Evolutionary conservation across 2,888 invertebrate species (phyloP), one percentile per base, ranked within the genome.

Genomic region (Elmis aenea): DNA sequence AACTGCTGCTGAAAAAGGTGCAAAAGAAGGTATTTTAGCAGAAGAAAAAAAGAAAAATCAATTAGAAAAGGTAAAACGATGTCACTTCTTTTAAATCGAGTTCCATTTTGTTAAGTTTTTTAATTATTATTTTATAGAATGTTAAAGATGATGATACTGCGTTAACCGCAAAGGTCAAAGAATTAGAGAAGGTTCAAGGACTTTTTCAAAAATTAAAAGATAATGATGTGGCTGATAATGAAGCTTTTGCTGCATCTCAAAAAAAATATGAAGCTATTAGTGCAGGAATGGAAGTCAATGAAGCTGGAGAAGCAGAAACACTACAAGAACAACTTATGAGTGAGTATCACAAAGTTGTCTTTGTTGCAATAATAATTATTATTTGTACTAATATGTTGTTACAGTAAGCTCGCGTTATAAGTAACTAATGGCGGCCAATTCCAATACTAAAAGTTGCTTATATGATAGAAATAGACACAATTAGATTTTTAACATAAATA

Each of bases 281-380:
- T 57, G 76, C 85, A 16, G 96, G 96, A 5, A 72, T 86, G 52
- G 77, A 85, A 22, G 81, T 85, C 31, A 85, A 82, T 48, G 85
- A 82, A 10, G 79, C 81, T 42, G 90, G 90, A 1, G 76, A 80
- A 56, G 81, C 87, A 3, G 85, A 86, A 18, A 87, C 94, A 0
- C 71, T 96, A 33, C 88, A 90, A 61, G 89, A 92, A 49, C 93
- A 93, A 62, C 75, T 95, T 11, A 92, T 92, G 64, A 78, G 85
- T 85, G 58, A 57, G 64, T n/a, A 9, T 13, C 8, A 11, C 3
- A 18, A 10, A 15, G n/a, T n/a, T n/a, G n/a, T n/a, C n/a, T n/a
- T n/a, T n/a, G n/a, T n/a, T n/a, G n/a, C n/a, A 27, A 27, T 13
- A 27, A 5, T 13, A 30, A n/a, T 9, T 29, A 16, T n/a, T n/a